phyloP scores from a whole-genome alignment of 2,888 invertebrate genomes.

The Phortica magna region DNA sequence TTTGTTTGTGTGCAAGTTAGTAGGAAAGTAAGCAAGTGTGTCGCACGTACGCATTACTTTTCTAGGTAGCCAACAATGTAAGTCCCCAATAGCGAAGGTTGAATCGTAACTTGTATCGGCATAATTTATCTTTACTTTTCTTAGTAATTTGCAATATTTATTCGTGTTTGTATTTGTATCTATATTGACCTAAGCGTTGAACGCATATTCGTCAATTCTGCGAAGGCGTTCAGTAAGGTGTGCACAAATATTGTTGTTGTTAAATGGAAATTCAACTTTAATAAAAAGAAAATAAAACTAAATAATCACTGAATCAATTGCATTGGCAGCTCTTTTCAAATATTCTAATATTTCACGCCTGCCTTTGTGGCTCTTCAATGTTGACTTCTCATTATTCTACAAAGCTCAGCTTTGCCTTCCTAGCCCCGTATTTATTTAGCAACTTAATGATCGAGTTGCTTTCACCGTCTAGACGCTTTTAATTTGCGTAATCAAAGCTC shows the following conservation, averaged over 20 bases:
- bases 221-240: too few relatives aligned
- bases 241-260: too few relatives aligned
- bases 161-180: background rate
- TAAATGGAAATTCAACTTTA: too few relatives aligned
- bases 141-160: background rate
- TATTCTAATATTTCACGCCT: background rate
- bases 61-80: background rate
- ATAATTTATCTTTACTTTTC: background rate
- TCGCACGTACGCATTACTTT: constrained; percentile 14
- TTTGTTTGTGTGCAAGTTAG: background rate
- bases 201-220: too few relatives aligned
- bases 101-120: background rate
- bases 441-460: background rate
- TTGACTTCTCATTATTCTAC: too few relatives aligned
- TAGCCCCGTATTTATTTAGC: background rate
- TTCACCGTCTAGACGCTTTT: constrained; percentile 62
- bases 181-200: too few relatives aligned
- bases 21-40: background rate
- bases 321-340: too few relatives aligned
- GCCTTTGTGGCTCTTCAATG: background rate
- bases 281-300: too few relatives aligned
- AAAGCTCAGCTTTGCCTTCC: too few relatives aligned
- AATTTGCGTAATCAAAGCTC: constrained; percentile 70
- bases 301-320: too few relatives aligned
- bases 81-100: background rate